These are phyloP conservation scores for Caenorhabditis virilis DNA, from an alignment of 2,888 invertebrate genomes.

Conservation along the genomic window DNA sequence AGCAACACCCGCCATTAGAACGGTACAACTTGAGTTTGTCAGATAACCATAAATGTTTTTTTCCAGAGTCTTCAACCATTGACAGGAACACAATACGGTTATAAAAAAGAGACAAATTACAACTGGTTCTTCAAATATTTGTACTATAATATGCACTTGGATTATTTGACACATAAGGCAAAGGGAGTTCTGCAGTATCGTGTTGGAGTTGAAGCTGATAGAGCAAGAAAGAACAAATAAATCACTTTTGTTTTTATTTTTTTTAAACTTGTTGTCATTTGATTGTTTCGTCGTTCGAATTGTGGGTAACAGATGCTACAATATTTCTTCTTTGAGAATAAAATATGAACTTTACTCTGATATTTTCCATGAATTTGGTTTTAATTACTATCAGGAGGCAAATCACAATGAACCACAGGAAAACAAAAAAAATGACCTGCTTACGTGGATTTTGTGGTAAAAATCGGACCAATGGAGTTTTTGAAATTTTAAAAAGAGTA, in stretches of 20 bases:
- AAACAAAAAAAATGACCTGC: too few relatives aligned
- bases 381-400: too few relatives aligned
- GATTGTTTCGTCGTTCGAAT: constrained; percentile 2
- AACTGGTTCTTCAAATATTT: constrained; percentile 63
- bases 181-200: constrained; percentile 63
- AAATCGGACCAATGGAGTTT: too few relatives aligned
- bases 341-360: too few relatives aligned
- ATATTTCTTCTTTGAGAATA: too few relatives aligned
- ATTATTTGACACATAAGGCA: constrained; percentile 63
- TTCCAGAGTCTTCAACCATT: constrained; percentile 36
- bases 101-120: constrained; percentile 58
- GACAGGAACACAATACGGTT: constrained; percentile 53
- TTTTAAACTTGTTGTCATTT: neutral
- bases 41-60: neutral
- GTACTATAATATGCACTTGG: constrained; percentile 56
- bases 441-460: too few relatives aligned
- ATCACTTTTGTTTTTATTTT: constrained; percentile 2
- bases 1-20: constrained; percentile 59
- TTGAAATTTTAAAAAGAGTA: too few relatives aligned
- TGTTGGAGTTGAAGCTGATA: constrained; percentile 36
- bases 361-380: too few relatives aligned
- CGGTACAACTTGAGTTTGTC: constrained; percentile 3
- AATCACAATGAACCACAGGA: too few relatives aligned
- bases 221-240: neutral
- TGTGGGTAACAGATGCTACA: too few relatives aligned